Base-by-base conservation (phyloP, 2,113 vertebrate genomes). In the Tyto alba region DNA sequence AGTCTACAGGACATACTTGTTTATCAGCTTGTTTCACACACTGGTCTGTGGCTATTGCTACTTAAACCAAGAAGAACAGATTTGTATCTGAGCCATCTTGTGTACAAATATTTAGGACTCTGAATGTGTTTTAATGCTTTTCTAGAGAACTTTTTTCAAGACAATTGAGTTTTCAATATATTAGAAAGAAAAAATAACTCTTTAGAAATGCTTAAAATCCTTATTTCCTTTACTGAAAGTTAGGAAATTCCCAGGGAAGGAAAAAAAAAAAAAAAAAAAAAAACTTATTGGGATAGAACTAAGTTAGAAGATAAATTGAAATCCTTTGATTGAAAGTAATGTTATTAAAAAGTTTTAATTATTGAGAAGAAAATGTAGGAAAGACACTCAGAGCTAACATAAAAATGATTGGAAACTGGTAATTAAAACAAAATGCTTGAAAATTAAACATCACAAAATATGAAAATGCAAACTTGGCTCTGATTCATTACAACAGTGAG, bases 271-370 rank as follows among this genome's bases (percentile, higher is more conserved):
- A 30, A 21, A 56, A 55, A 36, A 11, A 22, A 22, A 10, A 18
- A 32, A 10, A n/a, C 32, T 95, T 97, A 93, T 79, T 96, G 96
- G 45, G 85, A 82, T 85, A 91, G 81, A 96, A 75, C 77, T 89
- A 95, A 95, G 94, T 92, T 81, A 77, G 69, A 85, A 93, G 95
- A 96, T 89, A 89, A 96, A 97, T 94, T 93, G 78, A 96, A 96
- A 96, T 95, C 82, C 93, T 96, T 86, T 96, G 94, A 97, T 94
- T 97, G 95, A 96, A 97, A 96, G 92, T 96, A 91, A 83, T 62
- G 78, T 96, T 97, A 96, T 97, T 97, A 94, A 94, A 95, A 96
- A 95, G 92, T 96, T 97, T 97, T 97, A 97, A 97, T 97, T 97
- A 97, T 94, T 94, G 95, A 95, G 95, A 96, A 88, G 75, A 90